Percentiles rank a stretch among this genome's conserved stretches.
Conservation (phyloP, 2,797 vertebrate species). For the Smutsia gigantea region DNA sequence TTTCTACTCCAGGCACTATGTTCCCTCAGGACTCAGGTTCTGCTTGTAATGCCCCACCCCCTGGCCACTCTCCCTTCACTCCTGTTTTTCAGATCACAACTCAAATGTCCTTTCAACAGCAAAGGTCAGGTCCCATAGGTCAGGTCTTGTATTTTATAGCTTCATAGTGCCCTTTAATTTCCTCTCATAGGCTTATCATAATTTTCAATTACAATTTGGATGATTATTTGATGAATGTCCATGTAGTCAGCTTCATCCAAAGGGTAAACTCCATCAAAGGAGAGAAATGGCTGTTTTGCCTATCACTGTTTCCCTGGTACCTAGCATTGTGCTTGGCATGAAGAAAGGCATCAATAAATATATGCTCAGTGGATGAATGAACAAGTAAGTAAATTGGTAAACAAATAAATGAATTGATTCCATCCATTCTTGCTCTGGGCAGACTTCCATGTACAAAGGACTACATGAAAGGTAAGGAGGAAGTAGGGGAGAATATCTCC, state of each 20-base stretch:
- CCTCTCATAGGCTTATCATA: background rate
- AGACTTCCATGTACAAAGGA: background rate
- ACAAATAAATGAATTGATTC: background rate
- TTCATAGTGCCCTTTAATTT: background rate
- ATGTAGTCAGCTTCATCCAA: background rate
- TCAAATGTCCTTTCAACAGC: background rate
- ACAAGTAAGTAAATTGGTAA: background rate
- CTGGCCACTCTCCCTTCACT: background rate
- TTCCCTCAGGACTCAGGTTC: background rate
- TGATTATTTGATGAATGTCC: background rate
- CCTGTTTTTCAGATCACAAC: background rate
- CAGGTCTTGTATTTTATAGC: background rate
- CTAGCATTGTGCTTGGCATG: background rate
- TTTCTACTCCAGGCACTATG: accelerated
- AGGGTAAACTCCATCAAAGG: background rate
- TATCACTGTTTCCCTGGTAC: background rate
- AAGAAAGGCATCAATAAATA: background rate
- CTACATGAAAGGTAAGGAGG: too few relatives aligned
- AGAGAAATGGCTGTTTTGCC: background rate
- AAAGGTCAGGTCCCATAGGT: background rate
- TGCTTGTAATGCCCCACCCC: accelerated
- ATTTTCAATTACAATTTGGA: background rate
- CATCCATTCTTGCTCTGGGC: background rate
- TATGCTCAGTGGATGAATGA: background rate
- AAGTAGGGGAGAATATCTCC: background rate